Conservation (phyloP, 2,113 vertebrate genomes). For the Mus spicilegus region DNA sequence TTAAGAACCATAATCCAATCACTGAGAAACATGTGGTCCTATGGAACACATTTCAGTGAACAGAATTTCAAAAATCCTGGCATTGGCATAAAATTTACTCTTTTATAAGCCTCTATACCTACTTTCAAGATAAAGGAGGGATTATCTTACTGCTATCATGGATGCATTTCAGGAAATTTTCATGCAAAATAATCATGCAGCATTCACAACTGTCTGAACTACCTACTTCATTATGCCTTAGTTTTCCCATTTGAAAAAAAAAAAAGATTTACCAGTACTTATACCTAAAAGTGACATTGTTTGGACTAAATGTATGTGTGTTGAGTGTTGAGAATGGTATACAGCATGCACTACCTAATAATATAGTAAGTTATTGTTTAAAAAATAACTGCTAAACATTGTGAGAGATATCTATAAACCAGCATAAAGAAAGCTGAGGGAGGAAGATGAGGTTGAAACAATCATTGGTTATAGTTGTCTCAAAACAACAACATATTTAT, state of each 20-base stretch:
- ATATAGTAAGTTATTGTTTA: constrained; percentile 12
- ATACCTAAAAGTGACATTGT: not conserved
- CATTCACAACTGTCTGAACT: not conserved
- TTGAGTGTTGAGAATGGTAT: not conserved
- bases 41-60: not conserved
- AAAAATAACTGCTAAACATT: not conserved
- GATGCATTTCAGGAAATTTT: constrained; percentile 1
- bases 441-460: not conserved
- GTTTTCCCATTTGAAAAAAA: constrained; percentile 26
- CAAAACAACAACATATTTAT: not conserved
- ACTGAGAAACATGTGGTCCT: constrained; percentile 36
- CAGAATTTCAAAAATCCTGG: constrained; percentile 41
- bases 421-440: not conserved
- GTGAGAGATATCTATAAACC: not conserved
- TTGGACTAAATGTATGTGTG: not conserved
- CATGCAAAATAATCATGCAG: not conserved
- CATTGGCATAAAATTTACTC: not conserved
- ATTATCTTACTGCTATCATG: not conserved
- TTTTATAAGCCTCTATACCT: constrained; percentile 17
- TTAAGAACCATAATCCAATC: constrained; percentile 18
- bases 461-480: not conserved
- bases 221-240: constrained; percentile 9
- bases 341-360: constrained; percentile 2
- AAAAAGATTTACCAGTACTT: not conserved
- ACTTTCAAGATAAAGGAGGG: not conserved